phyloP scores from a whole-genome alignment of 2,888 invertebrate genomes.

The Teleogryllus oceanicus region DNA sequence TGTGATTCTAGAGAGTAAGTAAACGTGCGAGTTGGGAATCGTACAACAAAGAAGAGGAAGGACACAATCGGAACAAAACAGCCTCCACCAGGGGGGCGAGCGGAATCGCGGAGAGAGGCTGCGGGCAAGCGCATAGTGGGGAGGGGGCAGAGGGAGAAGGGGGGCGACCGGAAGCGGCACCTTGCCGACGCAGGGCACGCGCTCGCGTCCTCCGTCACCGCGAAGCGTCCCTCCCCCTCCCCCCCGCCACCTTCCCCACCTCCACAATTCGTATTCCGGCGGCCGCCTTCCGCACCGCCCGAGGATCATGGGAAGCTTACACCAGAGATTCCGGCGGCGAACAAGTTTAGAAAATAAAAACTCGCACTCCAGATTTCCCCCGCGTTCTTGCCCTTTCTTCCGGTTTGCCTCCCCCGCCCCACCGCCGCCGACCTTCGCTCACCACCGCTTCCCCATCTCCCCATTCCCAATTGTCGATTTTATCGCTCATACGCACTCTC shows the following conservation, averaged over 20 bases:
- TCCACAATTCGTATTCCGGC: neutral
- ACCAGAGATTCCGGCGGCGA: neutral
- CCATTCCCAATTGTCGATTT: too few species aligned
- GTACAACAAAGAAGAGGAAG: too few species aligned
- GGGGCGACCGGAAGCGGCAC: too few species aligned
- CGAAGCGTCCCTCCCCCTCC: too few species aligned
- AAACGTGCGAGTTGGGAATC: too few species aligned
- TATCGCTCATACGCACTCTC: too few species aligned
- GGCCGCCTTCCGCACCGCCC: neutral
- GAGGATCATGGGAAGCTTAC: slow-evolving; percentile 9
- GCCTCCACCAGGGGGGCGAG: neutral
- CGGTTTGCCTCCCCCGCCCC: neutral
- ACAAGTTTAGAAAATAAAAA: slow-evolving; percentile 18
- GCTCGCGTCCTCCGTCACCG: too few species aligned
- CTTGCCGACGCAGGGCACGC: too few species aligned
- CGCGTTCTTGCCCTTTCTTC: neutral
- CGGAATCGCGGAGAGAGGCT: neutral
- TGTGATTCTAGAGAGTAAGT: too few species aligned
- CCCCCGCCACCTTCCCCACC: too few species aligned
- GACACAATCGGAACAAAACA: too few species aligned
- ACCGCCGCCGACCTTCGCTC: neutral
- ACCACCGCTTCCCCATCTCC: neutral
- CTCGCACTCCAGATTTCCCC: slow-evolving; percentile 8
- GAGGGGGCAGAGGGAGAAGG: neutral
- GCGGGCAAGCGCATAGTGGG: neutral